Conservation (phyloP, 2,888 invertebrate species). For the Hedya salicella region DNA sequence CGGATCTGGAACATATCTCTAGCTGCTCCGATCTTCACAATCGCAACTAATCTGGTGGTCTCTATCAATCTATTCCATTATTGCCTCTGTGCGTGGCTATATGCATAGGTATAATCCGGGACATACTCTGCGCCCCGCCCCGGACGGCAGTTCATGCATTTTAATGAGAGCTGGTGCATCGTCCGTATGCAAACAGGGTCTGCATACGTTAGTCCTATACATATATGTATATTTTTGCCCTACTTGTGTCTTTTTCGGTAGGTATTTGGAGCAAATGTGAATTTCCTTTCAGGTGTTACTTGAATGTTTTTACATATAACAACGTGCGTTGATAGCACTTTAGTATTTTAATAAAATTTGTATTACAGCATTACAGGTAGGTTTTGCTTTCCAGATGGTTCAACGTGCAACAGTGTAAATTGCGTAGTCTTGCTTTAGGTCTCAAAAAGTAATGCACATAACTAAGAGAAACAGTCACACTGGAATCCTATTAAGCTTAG, state of each 20-base stretch:
- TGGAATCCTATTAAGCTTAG: too few relatives aligned
- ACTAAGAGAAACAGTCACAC: too few relatives aligned
- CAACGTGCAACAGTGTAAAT: too few relatives aligned
- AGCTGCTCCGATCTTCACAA: not conserved
- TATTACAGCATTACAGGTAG: not conserved
- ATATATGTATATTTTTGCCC: constrained; percentile 27
- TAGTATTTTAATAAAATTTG: not conserved
- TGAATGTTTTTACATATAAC: not conserved
- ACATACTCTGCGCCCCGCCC: constrained; percentile 36
- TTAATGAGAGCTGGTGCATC: constrained; percentile 69
- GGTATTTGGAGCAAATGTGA: constrained; percentile 22
- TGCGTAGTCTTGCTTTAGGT: too few relatives aligned
- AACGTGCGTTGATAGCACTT: not conserved
- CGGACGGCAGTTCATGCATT: constrained; percentile 71
- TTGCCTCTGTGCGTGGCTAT: constrained; percentile 45
- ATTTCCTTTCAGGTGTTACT: constrained; percentile 8
- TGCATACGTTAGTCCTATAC: constrained; percentile 55
- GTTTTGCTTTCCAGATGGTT: too few relatives aligned
- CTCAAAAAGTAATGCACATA: too few relatives aligned
- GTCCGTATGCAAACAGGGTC: constrained; percentile 60
- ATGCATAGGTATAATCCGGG: constrained; percentile 48
- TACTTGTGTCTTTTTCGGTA: constrained; percentile 37
- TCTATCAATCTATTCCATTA: constrained; percentile 20
- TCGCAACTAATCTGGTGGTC: not conserved
- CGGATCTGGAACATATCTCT: not conserved